Evolutionary conservation across 2,797 vertebrate genomes (phyloP), one percentile per base, ranked within the genome.

Genomic region (Naso thynnoides): DNA sequence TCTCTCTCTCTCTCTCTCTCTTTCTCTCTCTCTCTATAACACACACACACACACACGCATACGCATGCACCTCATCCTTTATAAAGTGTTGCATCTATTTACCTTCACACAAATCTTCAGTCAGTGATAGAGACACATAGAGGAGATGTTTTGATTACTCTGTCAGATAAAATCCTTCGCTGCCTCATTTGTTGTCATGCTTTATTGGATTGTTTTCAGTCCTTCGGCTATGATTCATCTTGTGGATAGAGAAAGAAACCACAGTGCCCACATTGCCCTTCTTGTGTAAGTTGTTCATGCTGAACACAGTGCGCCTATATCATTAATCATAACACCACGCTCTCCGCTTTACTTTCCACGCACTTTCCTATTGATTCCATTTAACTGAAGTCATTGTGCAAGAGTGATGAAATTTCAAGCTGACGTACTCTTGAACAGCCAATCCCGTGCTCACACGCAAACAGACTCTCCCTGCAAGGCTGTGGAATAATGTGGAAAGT

Each of bases 351-450:
- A 4, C 24, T n/a, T 16, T 18, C 54, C 29, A 24, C 36, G 36
- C 59, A 21, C 49, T 71, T 73, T 81, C 60, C 42, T 24, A 77
- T 73, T 67, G 62, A 80, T 73, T 64, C 8, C 8, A 0, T 78
- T 66, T 75, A 82, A 73, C 57, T 79, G 29, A 83, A 64, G 36
- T 26, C 56, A 70, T 76, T 76, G 68, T 79, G 44, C 7, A 18
- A 21, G 59, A 14, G 29, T 23, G 48, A 38, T 68, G 76, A 68
- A 58, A 61, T 66, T 57, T 60, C 41, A 55, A 58, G 44, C 57
- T 52, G 48, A 78, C 15, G 33, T 42, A 45, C 38, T 5, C 18
- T 50, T n/a, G 6, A 27, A 6, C 31, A 26, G 11, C 50, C 66
- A 56, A 26, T 36, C 41, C 18, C 23, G 18, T 2, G 33, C 52